Evolutionary conservation across 2,888 invertebrate genomes (phyloP), one percentile per base, ranked within the genome.

Genomic region (Drosophila basisetae): DNA sequence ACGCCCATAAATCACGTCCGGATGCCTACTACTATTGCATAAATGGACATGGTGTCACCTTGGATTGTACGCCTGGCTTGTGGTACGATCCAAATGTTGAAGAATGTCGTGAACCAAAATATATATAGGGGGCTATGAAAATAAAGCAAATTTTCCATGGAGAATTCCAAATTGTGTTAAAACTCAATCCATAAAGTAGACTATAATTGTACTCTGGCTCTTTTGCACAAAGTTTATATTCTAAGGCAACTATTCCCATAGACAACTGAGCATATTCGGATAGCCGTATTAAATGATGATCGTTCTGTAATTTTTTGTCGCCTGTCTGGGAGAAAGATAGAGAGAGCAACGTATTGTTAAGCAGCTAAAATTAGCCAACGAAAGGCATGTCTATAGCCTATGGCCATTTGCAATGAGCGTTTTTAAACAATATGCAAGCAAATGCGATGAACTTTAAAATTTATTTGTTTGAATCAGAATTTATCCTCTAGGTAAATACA

Each of bases 21-120:
- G 86, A 85, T 60, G 80, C 91, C 47, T 92, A 92, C 59, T 84
- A 90, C 72, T 91, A 85, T 55, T 93, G 93, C 60, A 43, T 91
- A 33, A 78, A 91, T 50, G 93, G 93, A 1, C 84, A 83, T 50
- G 93, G 92, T 16, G 70, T 92, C 10, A 59, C 88, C 13, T 65
- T 93, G 60, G 91, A 92, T 25, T 92, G 92, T 55, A 86, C 92
- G 4, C 90, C 91, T 5, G 93, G 93, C 2, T 70, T 93, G 31
- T 70, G 89, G 31, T 93, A 83, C 39, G 93, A 93, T 73, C 56
- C 71, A 9, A 69, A 56, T 5, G 56, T 70, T 10, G 80, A 90
- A 49, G 77, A 89, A 30, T 93, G 92, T 39, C 91, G 93, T 22
- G 85, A 90, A 5, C 83, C 87, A 4, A 59, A 82, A 39, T 78